A percentile compares a stretch with the other conserved stretches of the same genome.
These are phyloP conservation scores for Phrynosoma platyrhinos DNA, from an alignment of 2,113 vertebrate genomes.

Conservation along the genomic window DNA sequence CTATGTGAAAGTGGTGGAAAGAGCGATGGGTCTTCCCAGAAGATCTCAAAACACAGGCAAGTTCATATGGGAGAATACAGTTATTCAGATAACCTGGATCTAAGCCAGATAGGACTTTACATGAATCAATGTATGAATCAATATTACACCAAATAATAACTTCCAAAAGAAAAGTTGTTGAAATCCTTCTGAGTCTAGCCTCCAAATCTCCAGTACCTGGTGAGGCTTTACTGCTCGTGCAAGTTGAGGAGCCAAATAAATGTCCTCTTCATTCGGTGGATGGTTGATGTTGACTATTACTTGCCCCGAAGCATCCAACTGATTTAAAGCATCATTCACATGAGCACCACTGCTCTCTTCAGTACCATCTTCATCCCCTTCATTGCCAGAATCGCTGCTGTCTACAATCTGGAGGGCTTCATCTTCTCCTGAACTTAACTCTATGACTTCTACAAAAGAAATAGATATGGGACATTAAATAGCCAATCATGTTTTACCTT, in stretches of 20 bases:
- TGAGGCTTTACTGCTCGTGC: constrained; percentile 97
- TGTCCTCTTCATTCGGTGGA: constrained; percentile 93
- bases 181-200: constrained; percentile 7
- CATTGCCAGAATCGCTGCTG: constrained; percentile 92
- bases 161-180: background rate
- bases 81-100: too few species aligned
- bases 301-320: constrained; percentile 89
- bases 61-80: too few species aligned
- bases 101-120: too few species aligned
- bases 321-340: constrained; percentile 92
- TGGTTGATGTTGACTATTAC: constrained; percentile 98
- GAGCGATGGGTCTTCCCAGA: too few species aligned
- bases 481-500: rapidly evolving
- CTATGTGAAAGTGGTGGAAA: too few species aligned
- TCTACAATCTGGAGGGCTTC: constrained; percentile 89
- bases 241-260: constrained; percentile 94
- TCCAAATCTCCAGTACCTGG: constrained; percentile 83
- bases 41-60: too few species aligned
- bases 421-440: constrained; percentile 96
- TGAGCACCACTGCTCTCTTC: constrained; percentile 96
- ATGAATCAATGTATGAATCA: background rate
- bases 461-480: constrained; percentile 30
- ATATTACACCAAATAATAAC: background rate
- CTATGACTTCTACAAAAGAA: constrained; percentile 89
- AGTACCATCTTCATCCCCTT: constrained; percentile 84